These are phyloP conservation scores for Nomada flava DNA, from an alignment of 2,888 invertebrate genomes.

Conservation along the genomic window DNA sequence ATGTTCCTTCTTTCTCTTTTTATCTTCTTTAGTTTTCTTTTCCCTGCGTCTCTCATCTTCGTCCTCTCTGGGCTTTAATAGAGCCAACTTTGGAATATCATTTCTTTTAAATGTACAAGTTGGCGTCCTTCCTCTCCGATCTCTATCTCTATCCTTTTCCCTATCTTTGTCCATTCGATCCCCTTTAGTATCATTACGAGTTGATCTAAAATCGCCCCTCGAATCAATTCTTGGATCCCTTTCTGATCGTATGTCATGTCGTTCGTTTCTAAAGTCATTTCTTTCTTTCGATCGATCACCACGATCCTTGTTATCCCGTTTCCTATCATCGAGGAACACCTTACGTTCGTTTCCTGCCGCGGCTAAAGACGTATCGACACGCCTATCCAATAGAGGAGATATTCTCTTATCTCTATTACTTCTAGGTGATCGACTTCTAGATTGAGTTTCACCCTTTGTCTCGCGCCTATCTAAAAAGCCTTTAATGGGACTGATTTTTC, in stretches of 20 bases:
- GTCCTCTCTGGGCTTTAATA: constrained; percentile 75
- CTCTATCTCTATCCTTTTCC: constrained; percentile 80
- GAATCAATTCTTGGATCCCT: constrained; percentile 67
- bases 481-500: constrained; percentile 83
- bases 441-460: constrained; percentile 79
- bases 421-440: constrained; percentile 85
- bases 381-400: constrained; percentile 77
- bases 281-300: constrained; percentile 73
- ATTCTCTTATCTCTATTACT: constrained; percentile 79
- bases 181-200: constrained; percentile 69
- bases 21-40: constrained; percentile 75
- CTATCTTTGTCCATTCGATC: constrained; percentile 82
- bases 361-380: constrained; percentile 67
- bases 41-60: constrained; percentile 75
- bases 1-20: constrained; percentile 80
- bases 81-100: constrained; percentile 67
- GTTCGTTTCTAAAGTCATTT: constrained; percentile 70
- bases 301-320: constrained; percentile 76
- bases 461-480: constrained; percentile 86
- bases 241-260: constrained; percentile 65
- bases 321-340: constrained; percentile 80
- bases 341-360: constrained; percentile 79
- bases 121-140: constrained; percentile 79
- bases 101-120: constrained; percentile 70
- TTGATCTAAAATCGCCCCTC: constrained; percentile 71